phyloP scores from a whole-genome alignment of 2,797 vertebrate genomes.

The Manis pentadactyla region DNA sequence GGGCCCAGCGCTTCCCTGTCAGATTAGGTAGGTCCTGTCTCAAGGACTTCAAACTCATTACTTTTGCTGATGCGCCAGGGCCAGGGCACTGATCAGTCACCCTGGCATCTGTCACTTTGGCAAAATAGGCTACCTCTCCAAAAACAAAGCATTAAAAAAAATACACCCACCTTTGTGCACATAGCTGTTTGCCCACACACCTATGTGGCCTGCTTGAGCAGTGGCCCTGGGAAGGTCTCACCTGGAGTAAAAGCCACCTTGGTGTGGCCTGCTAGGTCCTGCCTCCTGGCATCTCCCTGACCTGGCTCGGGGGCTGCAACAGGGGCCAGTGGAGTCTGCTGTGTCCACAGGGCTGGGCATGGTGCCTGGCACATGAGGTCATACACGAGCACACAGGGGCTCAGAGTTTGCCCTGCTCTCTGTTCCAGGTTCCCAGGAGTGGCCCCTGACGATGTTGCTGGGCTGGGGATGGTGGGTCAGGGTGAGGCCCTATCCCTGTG shows the following conservation, averaged over 20 bases:
- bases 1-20: slow-evolving; percentile 74
- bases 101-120: slow-evolving; percentile 74
- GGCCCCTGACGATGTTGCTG: not conserved
- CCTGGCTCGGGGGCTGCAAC: not conserved
- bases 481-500: not conserved
- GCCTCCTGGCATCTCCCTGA: not conserved
- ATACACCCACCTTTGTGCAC: too few species aligned
- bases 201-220: too few species aligned
- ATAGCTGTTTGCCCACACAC: too few species aligned
- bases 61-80: slow-evolving; percentile 82
- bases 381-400: not conserved
- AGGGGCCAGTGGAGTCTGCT: not conserved
- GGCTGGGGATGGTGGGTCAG: not conserved
- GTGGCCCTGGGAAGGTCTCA: too few species aligned
- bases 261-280: not conserved
- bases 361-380: not conserved
- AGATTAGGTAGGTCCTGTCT: slow-evolving; percentile 84
- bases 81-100: slow-evolving; percentile 80
- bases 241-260: not conserved
- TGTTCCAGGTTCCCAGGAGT: not conserved
- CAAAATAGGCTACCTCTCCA: slow-evolving; percentile 63
- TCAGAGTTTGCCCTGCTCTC: not conserved
- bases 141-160: not conserved
- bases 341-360: not conserved
- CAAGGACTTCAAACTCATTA: slow-evolving; percentile 83